Percentiles rank a stretch among this genome's conserved stretches.
Conservation (phyloP, 2,113 vertebrate species). For the Aplodontia rufa region DNA sequence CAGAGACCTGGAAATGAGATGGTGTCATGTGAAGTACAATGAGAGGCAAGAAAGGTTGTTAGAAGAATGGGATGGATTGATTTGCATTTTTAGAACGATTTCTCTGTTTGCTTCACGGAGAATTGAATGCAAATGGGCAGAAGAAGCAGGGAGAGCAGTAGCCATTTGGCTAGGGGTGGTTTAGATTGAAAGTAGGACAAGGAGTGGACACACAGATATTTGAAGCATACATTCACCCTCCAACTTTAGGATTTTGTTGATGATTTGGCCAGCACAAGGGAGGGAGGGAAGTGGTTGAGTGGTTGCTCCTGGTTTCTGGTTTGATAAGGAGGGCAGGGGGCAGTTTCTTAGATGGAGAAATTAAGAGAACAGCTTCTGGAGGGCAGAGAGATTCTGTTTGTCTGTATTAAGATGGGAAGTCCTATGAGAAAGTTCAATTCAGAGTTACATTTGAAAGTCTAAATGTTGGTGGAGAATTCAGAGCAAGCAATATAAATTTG, state of each 20-base stretch:
- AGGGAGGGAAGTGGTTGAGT: not conserved
- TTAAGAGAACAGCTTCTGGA: not conserved
- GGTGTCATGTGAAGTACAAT: not conserved
- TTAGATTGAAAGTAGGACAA: not conserved
- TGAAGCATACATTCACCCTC: not conserved
- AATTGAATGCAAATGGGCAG: not conserved
- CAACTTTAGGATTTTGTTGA: not conserved
- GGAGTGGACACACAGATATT: not conserved
- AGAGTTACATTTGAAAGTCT: not conserved
- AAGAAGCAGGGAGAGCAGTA: not conserved
- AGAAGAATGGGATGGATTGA: not conserved
- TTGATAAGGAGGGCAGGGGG: not conserved
- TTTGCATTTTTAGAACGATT: not conserved
- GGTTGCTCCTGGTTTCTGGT: not conserved
- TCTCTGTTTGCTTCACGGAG: not conserved
- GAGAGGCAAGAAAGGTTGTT: not conserved
- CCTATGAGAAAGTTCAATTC: not conserved
- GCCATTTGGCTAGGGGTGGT: not conserved
- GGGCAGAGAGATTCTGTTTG: not conserved
- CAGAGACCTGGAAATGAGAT: not conserved
- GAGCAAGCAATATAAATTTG: not conserved
- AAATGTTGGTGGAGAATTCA: not conserved
- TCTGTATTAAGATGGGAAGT: not conserved
- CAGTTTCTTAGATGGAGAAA: not conserved
- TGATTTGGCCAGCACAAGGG: not conserved